A percentile compares a stretch with the other conserved stretches of the same genome.
Conservation (phyloP, 2,888 invertebrate genomes). For the Heliconius erato region DNA sequence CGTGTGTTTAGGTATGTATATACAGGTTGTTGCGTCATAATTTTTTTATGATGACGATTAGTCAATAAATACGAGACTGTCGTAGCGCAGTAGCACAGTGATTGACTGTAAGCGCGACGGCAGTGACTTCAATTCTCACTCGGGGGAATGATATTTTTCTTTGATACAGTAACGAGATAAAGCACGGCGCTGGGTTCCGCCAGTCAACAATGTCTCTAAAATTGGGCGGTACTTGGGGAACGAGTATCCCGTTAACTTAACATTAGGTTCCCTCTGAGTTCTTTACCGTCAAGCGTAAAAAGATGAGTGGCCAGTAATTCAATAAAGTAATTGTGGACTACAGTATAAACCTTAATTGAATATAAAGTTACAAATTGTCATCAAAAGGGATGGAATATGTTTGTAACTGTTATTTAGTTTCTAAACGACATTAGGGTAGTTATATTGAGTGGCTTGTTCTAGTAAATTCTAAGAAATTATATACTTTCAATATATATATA, state of each 20-base stretch:
- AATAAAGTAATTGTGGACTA: neutral
- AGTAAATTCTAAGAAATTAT: neutral
- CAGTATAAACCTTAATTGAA: neutral
- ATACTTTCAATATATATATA: neutral
- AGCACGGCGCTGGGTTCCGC: neutral
- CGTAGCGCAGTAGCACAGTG: no score
- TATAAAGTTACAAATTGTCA: neutral
- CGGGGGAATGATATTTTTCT: neutral
- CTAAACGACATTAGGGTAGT: neutral
- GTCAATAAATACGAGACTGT: no score
- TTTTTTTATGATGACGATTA: no score
- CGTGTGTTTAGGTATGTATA: no score
- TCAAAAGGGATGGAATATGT: slow-evolving; percentile 12
- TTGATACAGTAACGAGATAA: neutral
- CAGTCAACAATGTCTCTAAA: neutral
- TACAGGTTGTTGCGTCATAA: no score
- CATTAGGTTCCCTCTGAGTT: neutral
- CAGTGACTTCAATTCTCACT: no score
- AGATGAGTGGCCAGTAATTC: slow-evolving; percentile 9
- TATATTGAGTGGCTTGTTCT: neutral
- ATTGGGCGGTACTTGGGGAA: neutral
- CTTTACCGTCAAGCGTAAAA: neutral
- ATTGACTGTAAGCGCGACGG: no score
- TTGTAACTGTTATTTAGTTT: slow-evolving; percentile 4
- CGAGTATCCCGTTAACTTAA: neutral